Base-by-base conservation (phyloP, 2,888 invertebrate species). In the Cremastinae sp. region DNA sequence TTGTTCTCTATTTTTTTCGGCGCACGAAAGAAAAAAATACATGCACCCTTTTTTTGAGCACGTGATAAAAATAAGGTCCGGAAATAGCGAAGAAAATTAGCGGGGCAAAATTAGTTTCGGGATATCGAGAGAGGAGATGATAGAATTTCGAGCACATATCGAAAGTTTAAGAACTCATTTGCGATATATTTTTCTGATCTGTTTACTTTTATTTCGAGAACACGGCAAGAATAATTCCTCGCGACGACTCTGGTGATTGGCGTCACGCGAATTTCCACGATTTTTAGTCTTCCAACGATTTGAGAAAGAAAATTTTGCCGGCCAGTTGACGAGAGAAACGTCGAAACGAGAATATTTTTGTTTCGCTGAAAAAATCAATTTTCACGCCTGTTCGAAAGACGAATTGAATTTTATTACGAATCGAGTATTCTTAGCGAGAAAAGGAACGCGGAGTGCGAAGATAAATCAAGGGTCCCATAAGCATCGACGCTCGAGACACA, bases 271-370 rank as follows among this genome's bases (percentile, higher is more conserved):
- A 14, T 71, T 75, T 71, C 55, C 37, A 41, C 45, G 37, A 71
- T 66, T n/a, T n/a, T n/a, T 61, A 68, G 72, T 73, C 72, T 76
- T 76, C 76, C 76, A 72, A 53, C 68, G 58, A 49, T 61, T 62
- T 66, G 49, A 51, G 10, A 66, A 45, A 45, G 28, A 41, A 35
- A 56, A 28, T 28, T 2, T 28, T n/a, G n/a, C n/a, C n/a, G n/a
- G n/a, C n/a, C n/a, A n/a, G n/a, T 12, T 14, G 47, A 10, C 22
- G 28, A 14, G 69, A 14, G 37, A 43, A 35, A 35, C 12, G 43
- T 8, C 58, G 18, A 16, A 16, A 9, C 8, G n/a, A 49, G 20
- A 45, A 18, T 16, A 9, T 18, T 53, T 53, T 28, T 28, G n/a
- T 28, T 28, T 28, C 5, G 5, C 28, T 3, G 28, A 28, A 28